Conservation (phyloP, 2,113 vertebrate genomes). For the Narcine bancroftii region DNA sequence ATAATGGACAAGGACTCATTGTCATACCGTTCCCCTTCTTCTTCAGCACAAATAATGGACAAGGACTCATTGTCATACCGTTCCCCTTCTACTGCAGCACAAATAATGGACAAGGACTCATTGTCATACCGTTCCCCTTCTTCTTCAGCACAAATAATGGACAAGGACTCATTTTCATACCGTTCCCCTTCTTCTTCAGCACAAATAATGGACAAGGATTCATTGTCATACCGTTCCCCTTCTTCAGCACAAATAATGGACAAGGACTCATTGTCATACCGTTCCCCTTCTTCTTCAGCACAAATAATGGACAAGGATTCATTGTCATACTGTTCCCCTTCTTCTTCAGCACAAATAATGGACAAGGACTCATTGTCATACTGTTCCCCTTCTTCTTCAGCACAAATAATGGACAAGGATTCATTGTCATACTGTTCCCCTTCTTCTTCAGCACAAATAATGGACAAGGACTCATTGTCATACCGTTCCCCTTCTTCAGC, state of each 20-base stretch:
- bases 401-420: neutral
- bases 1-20: neutral
- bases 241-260: neutral
- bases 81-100: neutral
- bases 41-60: neutral
- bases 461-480: neutral
- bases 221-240: neutral
- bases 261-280: neutral
- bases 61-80: neutral
- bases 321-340: neutral
- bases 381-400: neutral
- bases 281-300: neutral
- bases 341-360: neutral
- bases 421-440: neutral
- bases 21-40: neutral
- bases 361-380: neutral
- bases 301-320: neutral
- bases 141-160: neutral
- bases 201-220: neutral
- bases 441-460: neutral
- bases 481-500: neutral
- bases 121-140: neutral
- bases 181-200: neutral
- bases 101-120: neutral
- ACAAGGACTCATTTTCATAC: neutral